Base-by-base conservation (phyloP, 2,797 vertebrate genomes). In the Hydrolagus colliei region DNA sequence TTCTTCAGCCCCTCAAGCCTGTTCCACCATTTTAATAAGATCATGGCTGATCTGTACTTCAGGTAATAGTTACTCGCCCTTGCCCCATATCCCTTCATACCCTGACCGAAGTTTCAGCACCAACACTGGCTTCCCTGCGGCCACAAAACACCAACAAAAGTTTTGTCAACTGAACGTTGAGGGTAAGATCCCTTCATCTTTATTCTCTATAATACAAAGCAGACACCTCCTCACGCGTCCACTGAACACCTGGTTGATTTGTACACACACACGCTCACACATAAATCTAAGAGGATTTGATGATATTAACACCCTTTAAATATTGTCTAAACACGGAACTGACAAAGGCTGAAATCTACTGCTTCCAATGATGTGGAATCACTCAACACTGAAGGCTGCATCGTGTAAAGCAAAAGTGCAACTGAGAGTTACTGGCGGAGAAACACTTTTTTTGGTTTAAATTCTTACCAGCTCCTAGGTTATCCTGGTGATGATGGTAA, bases 251-350 rank as follows among this genome's bases (percentile, higher is more conserved):
- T 84, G 16, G 52, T 80, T 1, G 32, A 32, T 65, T n/a, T 18
- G 63, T 13, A 71, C 22, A 41, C 79, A 82, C 65, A 14, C 32
- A 41, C 20, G 71, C 63, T 68, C 65, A 52, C 65, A 52, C 41
- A 52, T 52, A 52, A 52, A 52, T 52, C 41, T 16, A 20, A 20
- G 71, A 71, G 68, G 79, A 63, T 27, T 65, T 71, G 65, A 71
- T 27, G 52, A 35, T 68, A 41, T 84, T 65, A 68, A 71, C 65
- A 68, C 68, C 79, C 79, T 84, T 84, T 84, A 84, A 84, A 84
- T 84, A 84, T 84, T 84, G 79, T 65, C 79, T 84, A 84, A 27
- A 84, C 71, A 84, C 79, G 41, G 41, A 52, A 52, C 41, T 52
- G 41, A 52, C 41, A 52, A 52, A 52, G 41, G 41, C 41, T 52